These are phyloP conservation scores for Stramonita haemastoma DNA, from an alignment of 2,888 invertebrate species.

Conservation along the genomic window DNA sequence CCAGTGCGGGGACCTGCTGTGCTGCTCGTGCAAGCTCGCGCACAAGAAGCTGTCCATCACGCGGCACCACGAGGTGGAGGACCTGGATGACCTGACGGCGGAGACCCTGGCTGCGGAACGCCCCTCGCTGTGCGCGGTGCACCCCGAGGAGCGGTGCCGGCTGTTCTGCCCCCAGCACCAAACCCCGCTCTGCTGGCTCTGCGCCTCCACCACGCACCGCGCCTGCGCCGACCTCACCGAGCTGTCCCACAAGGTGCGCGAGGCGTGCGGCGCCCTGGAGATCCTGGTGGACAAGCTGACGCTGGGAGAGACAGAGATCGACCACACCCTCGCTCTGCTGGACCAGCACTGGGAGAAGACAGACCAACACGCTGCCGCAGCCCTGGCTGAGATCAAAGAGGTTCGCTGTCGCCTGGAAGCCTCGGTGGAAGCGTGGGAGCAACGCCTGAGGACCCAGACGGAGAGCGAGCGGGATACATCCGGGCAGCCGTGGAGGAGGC, in stretches of 20 bases:
- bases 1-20: constrained; percentile 23
- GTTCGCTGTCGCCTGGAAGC: not conserved
- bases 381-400: not conserved
- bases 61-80: constrained; percentile 5
- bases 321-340: not conserved
- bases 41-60: not conserved
- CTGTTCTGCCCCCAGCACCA: constrained; percentile 10
- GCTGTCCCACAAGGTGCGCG: not conserved
- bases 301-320: not conserved
- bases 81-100: constrained; percentile 5
- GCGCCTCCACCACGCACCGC: constrained; percentile 15
- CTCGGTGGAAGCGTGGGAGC: not conserved
- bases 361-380: not conserved
- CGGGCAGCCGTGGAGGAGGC: not conserved
- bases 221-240: constrained; percentile 12
- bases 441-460: not conserved
- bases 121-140: not conserved
- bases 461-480: not conserved
- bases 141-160: not conserved
- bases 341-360: constrained; percentile 7
- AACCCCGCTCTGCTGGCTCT: not conserved
- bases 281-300: not conserved
- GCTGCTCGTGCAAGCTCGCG: not conserved
- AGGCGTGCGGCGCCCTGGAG: not conserved
- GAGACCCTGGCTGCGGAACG: not conserved